Evolutionary conservation across 2,113 vertebrate species (phyloP).

Genomic region (Tragelaphus imberbis): DNA sequence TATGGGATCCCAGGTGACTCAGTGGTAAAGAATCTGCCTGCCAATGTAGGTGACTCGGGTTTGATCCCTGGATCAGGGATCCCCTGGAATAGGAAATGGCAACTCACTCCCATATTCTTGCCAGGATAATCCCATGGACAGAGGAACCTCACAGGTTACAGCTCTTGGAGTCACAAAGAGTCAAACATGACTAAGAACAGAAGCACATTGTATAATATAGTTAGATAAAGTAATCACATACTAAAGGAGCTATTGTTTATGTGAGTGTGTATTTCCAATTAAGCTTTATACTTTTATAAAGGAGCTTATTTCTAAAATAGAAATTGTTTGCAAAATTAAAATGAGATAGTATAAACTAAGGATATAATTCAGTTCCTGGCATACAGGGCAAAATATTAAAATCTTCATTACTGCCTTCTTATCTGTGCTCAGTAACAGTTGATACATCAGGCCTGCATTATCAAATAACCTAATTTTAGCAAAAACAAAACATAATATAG

Average conservation of each 20-base stretch:
- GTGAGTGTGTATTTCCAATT: background rate
- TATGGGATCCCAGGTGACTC: background rate
- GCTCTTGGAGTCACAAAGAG: background rate
- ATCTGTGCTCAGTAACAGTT: background rate
- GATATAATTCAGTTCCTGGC: background rate
- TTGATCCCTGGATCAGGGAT: background rate
- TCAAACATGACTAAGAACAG: background rate
- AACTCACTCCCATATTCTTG: background rate
- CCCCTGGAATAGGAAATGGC: background rate
- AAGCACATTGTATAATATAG: background rate
- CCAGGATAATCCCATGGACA: background rate
- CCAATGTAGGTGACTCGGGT: background rate
- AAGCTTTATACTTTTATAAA: background rate
- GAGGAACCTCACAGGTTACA: background rate
- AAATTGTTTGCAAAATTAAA: background rate
- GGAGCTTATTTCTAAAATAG: background rate
- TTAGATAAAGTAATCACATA: background rate
- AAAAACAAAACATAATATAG: background rate
- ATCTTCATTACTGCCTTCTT: background rate
- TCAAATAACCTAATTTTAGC: background rate
- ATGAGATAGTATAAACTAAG: background rate
- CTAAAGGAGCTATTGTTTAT: background rate
- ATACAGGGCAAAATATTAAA: background rate
- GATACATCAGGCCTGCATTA: background rate
- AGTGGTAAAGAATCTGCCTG: background rate